Conservation (phyloP, 2,797 vertebrate species). For the Bradypus variegatus region DNA sequence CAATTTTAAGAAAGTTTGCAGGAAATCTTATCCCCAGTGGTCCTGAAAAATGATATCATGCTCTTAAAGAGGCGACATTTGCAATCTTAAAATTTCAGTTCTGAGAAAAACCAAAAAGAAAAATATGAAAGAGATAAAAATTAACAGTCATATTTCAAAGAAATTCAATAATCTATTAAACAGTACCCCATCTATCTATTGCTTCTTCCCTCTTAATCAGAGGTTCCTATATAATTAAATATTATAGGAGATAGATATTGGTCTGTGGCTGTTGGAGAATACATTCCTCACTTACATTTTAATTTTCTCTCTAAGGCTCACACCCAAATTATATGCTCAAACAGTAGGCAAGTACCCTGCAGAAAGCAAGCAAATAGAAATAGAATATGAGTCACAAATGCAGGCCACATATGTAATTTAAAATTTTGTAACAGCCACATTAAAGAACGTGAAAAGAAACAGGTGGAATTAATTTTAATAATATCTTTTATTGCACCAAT, state of each 20-base stretch:
- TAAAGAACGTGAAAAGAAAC: background rate
- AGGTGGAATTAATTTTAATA: background rate
- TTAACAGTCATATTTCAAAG: conserved; percentile 4
- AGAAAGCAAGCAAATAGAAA: conserved; percentile 13
- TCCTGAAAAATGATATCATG: background rate
- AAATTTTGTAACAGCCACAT: background rate
- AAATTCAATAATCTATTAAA: background rate
- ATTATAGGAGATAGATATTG: background rate
- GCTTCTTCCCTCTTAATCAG: background rate
- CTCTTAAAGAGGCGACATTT: background rate
- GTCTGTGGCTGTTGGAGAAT: background rate
- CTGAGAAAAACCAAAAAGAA: background rate
- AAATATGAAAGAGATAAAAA: background rate
- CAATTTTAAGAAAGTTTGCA: background rate
- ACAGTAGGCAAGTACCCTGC: background rate
- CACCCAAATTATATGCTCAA: background rate
- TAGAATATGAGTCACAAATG: background rate
- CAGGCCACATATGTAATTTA: background rate
- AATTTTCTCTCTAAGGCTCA: background rate
- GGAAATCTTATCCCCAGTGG: background rate
- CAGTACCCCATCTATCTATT: background rate
- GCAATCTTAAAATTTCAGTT: conserved; percentile 11
- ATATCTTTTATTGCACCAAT: background rate
- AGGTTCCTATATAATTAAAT: background rate
- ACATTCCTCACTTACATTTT: background rate